A percentile compares a stretch with the other conserved stretches of the same genome.
These are phyloP conservation scores for Lepisosteus osseus DNA, from an alignment of 2,113 vertebrate species.

Conservation along the genomic window DNA sequence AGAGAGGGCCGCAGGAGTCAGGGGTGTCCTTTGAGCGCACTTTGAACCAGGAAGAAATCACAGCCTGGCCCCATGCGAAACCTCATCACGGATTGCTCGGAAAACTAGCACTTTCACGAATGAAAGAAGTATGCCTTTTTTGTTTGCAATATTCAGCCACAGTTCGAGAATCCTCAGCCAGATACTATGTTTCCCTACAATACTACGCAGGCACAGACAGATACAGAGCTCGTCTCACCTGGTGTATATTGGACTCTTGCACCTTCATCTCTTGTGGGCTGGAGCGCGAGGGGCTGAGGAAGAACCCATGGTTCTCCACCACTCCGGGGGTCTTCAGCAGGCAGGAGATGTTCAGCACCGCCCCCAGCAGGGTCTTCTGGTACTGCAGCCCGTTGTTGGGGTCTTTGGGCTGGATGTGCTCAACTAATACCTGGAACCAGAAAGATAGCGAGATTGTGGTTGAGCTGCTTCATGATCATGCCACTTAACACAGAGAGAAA, in stretches of 20 bases:
- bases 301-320: conserved; percentile 90
- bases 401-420: conserved; percentile 92
- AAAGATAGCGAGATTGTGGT: not conserved
- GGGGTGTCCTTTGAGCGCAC: not conserved
- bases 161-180: too few relatives aligned
- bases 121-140: too few relatives aligned
- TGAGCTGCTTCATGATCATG: too few relatives aligned
- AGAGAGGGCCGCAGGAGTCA: not conserved
- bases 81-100: too few relatives aligned
- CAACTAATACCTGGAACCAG: conserved; percentile 78
- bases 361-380: conserved; percentile 86
- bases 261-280: conserved; percentile 95
- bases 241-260: conserved; percentile 94
- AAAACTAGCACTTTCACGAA: too few relatives aligned
- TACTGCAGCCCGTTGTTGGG: conserved; percentile 88
- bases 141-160: too few relatives aligned
- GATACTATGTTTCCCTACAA: too few relatives aligned
- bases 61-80: too few relatives aligned
- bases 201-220: fast-evolving
- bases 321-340: conserved; percentile 90
- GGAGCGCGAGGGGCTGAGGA: conserved; percentile 88
- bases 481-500: too few relatives aligned
- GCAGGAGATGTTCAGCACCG: conserved; percentile 84
- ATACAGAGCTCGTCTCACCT: conserved; percentile 61
- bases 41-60: too few relatives aligned